These are phyloP conservation scores for Loxodonta africana DNA, from an alignment of 2,113 vertebrate genomes.

Conservation along the genomic window DNA sequence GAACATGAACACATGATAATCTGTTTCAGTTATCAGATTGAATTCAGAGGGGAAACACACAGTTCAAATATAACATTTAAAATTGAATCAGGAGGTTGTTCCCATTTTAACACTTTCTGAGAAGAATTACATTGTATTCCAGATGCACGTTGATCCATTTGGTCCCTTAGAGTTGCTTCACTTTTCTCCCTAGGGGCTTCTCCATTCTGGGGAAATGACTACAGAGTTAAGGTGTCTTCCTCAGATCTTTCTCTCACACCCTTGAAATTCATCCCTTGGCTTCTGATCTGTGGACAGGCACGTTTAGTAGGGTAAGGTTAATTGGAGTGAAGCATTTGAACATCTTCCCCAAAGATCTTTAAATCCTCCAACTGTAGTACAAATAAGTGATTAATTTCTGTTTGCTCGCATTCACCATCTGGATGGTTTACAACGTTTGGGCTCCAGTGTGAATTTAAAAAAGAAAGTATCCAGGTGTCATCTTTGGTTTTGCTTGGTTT, in stretches of 20 bases:
- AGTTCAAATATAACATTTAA: conserved; percentile 72
- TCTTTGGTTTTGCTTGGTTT: neutral
- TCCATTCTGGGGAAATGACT: conserved; percentile 28
- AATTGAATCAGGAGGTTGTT: conserved; percentile 65
- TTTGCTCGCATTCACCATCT: conserved; percentile 64
- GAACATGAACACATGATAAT: neutral
- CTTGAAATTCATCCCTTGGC: conserved; percentile 23
- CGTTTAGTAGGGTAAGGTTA: conserved; percentile 60
- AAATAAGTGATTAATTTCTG: conserved; percentile 73
- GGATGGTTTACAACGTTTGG: conserved; percentile 59
- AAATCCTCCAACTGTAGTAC: conserved; percentile 60
- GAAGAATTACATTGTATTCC: conserved; percentile 21
- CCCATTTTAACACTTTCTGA: conserved; percentile 39
- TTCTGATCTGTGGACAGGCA: conserved; percentile 43
- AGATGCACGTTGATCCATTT: neutral
- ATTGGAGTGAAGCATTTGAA: conserved; percentile 64
- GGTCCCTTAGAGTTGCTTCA: neutral
- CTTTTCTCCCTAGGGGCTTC: neutral
- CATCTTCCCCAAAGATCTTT: conserved; percentile 67
- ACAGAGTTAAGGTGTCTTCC: neutral
- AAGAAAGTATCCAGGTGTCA: conserved; percentile 34
- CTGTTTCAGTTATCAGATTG: conserved; percentile 64
- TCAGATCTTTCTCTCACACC: neutral
- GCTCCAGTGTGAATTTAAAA: conserved; percentile 53
- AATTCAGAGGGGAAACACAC: conserved; percentile 49